Base-by-base conservation (phyloP, 1,140 invertebrate species). In the Gryon sp. region DNA sequence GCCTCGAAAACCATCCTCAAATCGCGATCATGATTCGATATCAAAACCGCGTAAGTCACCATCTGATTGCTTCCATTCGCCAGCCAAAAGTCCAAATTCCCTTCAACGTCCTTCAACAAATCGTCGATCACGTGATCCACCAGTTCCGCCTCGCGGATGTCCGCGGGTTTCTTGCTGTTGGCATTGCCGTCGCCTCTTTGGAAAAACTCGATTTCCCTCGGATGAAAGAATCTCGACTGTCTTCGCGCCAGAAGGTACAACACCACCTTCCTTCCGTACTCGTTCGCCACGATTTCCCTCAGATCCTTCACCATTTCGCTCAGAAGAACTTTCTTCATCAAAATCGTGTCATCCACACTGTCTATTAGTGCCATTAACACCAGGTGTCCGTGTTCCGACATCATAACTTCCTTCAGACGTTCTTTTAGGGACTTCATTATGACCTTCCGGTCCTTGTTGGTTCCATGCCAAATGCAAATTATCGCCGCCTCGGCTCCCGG, bases 271-370 rank as follows among this genome's bases (percentile, higher is more conserved):
- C 91, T 91, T 2, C 94, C 94, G 87, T 92, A 92, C 82, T 95
- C 93, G 84, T 94, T 92, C 19, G 88, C 82, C 0, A 92, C 92
- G 15, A 99, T 89, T 15, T 93, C 92, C 32, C 92, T 89, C 0
- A 97, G 78, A 81, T 94, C 92, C 4, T 90, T 92, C 18, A 94
- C 86, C 40, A 99, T 86, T 80, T 96, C 94, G 46, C 93, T 87
- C 12, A 96, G 87, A 34, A 96, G 91, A 8, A 93, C 92, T 88
- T 98, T 98, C 74, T 94, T 94, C 14, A 98, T 90, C 0, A 98
- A 87, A 40, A 96, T 93, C 1, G 97, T 99, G 80, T 99, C 97
- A 87, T 99, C 98, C 0, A 97, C 93, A n/a, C 91, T 91, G 84
- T 98, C 97, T 72, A 98, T 93, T 38, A 98, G 90, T 0, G 95